A percentile compares a stretch with the other conserved stretches of the same genome.
These are phyloP conservation scores for Cryptosula pallasiana DNA, from an alignment of 2,888 invertebrate species.

Conservation along the genomic window DNA sequence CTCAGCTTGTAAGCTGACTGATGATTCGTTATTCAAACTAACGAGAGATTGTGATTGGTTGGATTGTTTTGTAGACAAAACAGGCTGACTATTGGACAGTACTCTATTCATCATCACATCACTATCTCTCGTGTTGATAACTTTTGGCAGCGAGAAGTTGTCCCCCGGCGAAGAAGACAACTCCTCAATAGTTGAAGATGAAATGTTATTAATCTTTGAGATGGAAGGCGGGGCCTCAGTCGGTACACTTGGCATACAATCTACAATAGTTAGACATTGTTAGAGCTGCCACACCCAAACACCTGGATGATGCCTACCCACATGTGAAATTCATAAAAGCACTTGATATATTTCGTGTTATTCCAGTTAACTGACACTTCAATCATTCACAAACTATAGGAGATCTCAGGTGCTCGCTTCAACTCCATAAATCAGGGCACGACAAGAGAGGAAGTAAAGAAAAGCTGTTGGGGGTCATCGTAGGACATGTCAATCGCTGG, in stretches of 20 bases:
- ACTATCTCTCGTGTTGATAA: neutral
- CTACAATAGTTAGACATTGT: too few relatives aligned
- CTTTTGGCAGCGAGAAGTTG: neutral
- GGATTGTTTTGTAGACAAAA: neutral
- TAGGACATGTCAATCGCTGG: too few relatives aligned
- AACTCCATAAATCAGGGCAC: too few relatives aligned
- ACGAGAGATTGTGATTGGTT: neutral
- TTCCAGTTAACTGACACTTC: too few relatives aligned
- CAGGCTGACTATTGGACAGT: neutral
- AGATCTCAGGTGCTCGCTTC: too few relatives aligned
- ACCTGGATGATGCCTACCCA: neutral
- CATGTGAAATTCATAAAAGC: too few relatives aligned
- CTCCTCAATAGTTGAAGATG: neutral
- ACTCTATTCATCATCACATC: neutral
- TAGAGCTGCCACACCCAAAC: neutral
- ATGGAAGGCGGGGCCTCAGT: too few relatives aligned
- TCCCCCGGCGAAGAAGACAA: conserved; percentile 2
- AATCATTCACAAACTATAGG: too few relatives aligned
- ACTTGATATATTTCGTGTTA: too few relatives aligned
- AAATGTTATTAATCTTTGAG: neutral
- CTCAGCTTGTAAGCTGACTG: neutral
- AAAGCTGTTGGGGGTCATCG: too few relatives aligned
- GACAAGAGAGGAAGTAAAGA: too few relatives aligned
- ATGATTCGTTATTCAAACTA: neutral
- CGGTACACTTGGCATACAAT: too few relatives aligned